Evolutionary conservation across 2,797 vertebrate genomes (phyloP).

Genomic region (Pteropus rufus): DNA sequence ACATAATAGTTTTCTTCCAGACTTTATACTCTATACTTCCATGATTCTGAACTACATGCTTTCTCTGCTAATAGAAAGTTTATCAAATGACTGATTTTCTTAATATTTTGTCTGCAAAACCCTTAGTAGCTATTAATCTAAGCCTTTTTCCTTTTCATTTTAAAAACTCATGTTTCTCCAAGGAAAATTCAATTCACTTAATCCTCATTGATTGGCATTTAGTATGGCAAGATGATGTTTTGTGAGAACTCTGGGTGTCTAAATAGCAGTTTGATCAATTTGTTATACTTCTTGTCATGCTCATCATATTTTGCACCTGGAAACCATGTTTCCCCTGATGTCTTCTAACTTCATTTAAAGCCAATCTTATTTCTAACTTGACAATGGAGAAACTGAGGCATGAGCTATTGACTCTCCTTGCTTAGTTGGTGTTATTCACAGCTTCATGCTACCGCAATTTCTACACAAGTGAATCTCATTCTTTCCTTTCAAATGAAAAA

Average conservation of each 20-base stretch:
- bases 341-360: conserved; percentile 41
- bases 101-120: conserved; percentile 45
- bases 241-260: conserved; percentile 66
- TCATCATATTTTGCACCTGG: conserved; percentile 72
- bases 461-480: neutral
- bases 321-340: conserved; percentile 59
- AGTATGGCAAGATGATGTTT: conserved; percentile 64
- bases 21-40: neutral
- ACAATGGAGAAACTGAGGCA: conserved; percentile 69
- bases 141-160: conserved; percentile 60
- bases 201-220: conserved; percentile 73
- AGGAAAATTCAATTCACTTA: conserved; percentile 74
- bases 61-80: conserved; percentile 24
- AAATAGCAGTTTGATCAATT: conserved; percentile 67
- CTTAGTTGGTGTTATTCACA: neutral
- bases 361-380: conserved; percentile 36
- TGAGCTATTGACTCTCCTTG: neutral
- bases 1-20: neutral
- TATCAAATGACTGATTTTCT: conserved; percentile 54
- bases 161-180: conserved; percentile 65
- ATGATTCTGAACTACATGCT: neutral
- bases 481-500: neutral
- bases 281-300: conserved; percentile 64
- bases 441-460: neutral
- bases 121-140: conserved; percentile 60